Percentiles rank a stretch among this genome's conserved stretches.
Conservation (phyloP, 2,113 vertebrate species). For the Coturnix japonica region DNA sequence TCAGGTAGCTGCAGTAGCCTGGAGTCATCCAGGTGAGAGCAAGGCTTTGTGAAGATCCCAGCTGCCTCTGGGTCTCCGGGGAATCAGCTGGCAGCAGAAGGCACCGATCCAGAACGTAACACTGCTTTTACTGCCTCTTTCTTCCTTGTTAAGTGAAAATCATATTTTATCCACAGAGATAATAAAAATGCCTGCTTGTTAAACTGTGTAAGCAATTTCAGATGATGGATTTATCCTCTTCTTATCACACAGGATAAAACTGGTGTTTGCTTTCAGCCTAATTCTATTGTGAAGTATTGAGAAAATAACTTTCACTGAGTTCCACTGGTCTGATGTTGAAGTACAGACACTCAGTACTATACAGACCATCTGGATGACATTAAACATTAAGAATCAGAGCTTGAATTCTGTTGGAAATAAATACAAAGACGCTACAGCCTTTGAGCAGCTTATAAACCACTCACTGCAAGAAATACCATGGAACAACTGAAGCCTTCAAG, state of each 20-base stretch:
- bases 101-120: neutral
- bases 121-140: neutral
- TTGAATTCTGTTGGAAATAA: slow-evolving; percentile 12
- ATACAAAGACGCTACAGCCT: neutral
- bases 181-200: neutral
- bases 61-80: fast-evolving
- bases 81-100: neutral
- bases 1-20: neutral
- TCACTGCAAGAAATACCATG: neutral
- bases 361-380: slow-evolving; percentile 25
- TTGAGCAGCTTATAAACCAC: slow-evolving; percentile 7
- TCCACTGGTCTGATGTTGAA: neutral
- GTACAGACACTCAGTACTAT: neutral
- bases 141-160: neutral
- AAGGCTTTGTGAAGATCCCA: neutral
- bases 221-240: neutral
- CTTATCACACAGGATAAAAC: neutral
- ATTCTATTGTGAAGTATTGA: neutral
- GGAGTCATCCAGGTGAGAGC: neutral
- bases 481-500: slow-evolving; percentile 18
- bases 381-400: neutral
- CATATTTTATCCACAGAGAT: neutral
- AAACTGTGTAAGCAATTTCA: neutral
- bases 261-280: neutral
- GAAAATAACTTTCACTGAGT: neutral